These are phyloP conservation scores for Scomber scombrus DNA, from an alignment of 2,113 vertebrate genomes.

Conservation along the genomic window DNA sequence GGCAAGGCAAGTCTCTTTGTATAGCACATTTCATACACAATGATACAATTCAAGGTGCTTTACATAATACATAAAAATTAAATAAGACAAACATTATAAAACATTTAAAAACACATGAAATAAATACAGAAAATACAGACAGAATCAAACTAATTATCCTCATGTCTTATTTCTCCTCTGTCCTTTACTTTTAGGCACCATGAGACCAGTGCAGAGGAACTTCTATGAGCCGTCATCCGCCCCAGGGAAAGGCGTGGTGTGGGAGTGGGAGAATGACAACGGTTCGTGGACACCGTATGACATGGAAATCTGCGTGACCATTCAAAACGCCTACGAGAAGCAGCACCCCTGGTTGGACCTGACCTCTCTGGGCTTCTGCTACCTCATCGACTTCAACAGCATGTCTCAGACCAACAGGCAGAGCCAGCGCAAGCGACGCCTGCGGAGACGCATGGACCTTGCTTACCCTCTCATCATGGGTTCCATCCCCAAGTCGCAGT, in stretches of 20 bases:
- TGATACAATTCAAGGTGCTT: no score
- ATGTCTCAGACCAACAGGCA: constrained; percentile 98
- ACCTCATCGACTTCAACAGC: constrained; percentile 97
- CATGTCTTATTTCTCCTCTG: constrained; percentile 29
- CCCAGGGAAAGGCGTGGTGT: constrained; percentile 95
- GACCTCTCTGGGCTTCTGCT: constrained; percentile 96
- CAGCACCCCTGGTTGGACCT: constrained; percentile 98
- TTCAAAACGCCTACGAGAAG: constrained; percentile 99
- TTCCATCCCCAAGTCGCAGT: constrained; percentile 97
- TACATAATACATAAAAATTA: no score
- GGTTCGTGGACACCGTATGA: constrained; percentile 96
- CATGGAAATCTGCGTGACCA: constrained; percentile 98
- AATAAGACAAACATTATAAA: no score
- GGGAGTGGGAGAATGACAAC: constrained; percentile 97
- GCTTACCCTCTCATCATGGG: constrained; percentile 97
- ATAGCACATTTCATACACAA: no score
- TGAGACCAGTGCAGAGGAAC: constrained; percentile 94
- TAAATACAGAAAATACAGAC: no score
- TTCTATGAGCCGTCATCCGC: constrained; percentile 97
- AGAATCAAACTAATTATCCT: background rate
- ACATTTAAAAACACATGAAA: no score
- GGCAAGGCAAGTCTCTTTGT: no score
- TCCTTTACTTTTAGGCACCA: constrained; percentile 87
- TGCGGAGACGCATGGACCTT: constrained; percentile 95
- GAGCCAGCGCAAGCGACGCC: constrained; percentile 92